Conservation (phyloP, 1,140 invertebrate species). For the Diuraphis noxia region DNA sequence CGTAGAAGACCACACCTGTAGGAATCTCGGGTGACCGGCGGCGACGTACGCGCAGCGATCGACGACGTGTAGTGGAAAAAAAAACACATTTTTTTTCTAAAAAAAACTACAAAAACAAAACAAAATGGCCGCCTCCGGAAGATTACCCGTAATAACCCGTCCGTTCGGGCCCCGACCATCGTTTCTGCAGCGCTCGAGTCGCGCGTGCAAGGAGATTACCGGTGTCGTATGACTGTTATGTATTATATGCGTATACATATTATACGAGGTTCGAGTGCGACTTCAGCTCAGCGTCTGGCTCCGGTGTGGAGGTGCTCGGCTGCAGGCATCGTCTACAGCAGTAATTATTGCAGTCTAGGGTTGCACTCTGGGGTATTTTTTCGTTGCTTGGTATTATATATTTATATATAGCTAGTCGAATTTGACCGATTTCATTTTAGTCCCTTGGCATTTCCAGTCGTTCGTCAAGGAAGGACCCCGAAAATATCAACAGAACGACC, state of each 20-base stretch:
- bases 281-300: not conserved
- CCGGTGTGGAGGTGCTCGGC: not conserved
- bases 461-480: too few relatives aligned
- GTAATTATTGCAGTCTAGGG: too few relatives aligned
- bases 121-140: constrained; percentile 27
- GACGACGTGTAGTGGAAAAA: not conserved
- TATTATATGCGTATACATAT: not conserved
- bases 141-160: constrained; percentile 42
- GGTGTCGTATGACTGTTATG: constrained; percentile 26
- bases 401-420: too few relatives aligned
- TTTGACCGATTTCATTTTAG: too few relatives aligned
- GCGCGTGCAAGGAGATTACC: constrained; percentile 25
- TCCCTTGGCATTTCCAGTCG: too few relatives aligned
- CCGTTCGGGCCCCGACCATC: not conserved
- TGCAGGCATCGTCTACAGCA: not conserved
- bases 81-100: not conserved
- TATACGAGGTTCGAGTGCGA: too few relatives aligned
- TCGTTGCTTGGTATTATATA: too few relatives aligned
- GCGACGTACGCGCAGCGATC: not conserved
- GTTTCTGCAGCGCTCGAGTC: not conserved
- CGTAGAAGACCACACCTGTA: constrained; percentile 45
- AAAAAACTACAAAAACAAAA: not conserved
- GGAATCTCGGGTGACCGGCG: constrained; percentile 37
- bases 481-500: too few relatives aligned
- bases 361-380: too few relatives aligned